phyloP scores from a whole-genome alignment of 1,140 invertebrate genomes.

The Plodia interpunctella region DNA sequence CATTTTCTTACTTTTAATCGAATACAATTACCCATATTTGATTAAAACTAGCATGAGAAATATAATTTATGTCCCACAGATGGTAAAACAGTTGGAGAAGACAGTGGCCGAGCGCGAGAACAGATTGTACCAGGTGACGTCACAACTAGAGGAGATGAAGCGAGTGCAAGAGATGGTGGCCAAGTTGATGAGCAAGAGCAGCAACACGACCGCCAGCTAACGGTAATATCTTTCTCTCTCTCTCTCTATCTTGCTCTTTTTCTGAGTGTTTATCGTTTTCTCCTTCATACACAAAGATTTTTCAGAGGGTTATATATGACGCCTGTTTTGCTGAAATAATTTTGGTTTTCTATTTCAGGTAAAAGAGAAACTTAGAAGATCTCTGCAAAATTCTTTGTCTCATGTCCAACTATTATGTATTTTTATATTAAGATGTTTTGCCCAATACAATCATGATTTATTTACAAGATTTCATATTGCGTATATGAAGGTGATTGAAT shows the following conservation, averaged over 20 bases:
- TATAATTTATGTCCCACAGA: constrained; percentile 38
- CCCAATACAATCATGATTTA: constrained; percentile 8
- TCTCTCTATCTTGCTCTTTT: too few species aligned
- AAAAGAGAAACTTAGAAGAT: not conserved
- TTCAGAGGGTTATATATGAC: too few species aligned
- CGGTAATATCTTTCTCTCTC: too few species aligned
- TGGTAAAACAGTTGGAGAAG: constrained; percentile 71
- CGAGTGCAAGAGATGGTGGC: constrained; percentile 73
- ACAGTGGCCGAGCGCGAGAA: constrained; percentile 70
- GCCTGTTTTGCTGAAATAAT: too few species aligned
- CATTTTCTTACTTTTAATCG: too few species aligned
- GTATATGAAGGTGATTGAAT: constrained; percentile 25
- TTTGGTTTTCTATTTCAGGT: not conserved
- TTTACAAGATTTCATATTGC: constrained; percentile 25
- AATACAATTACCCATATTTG: too few species aligned
- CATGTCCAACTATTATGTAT: not conserved
- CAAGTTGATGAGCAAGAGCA: constrained; percentile 67
- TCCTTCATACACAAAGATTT: too few species aligned
- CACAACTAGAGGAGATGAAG: constrained; percentile 75
- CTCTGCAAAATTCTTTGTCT: not conserved
- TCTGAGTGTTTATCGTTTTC: too few species aligned
- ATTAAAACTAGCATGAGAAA: too few species aligned
- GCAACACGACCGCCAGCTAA: constrained; percentile 31
- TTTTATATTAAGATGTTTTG: constrained; percentile 1
- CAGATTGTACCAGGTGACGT: constrained; percentile 65